These are phyloP conservation scores for Mythimna impura DNA, from an alignment of 2,888 invertebrate species.

Conservation along the genomic window DNA sequence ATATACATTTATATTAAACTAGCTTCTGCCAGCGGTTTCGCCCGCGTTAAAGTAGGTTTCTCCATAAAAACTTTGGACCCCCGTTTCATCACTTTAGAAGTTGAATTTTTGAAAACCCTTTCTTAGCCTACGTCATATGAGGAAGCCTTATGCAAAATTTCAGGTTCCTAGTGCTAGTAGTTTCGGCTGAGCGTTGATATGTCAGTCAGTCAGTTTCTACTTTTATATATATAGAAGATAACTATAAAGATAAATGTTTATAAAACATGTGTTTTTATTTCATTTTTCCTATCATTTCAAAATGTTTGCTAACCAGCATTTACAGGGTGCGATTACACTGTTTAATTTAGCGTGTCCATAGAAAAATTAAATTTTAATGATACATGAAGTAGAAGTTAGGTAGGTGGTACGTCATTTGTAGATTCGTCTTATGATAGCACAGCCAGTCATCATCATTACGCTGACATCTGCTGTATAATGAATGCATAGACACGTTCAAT, in stretches of 20 bases:
- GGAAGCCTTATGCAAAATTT: too few relatives aligned
- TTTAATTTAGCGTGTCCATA: conserved; percentile 32
- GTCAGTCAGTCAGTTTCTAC: too few relatives aligned
- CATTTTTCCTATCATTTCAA: background rate
- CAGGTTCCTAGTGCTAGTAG: too few relatives aligned
- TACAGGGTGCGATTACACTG: conserved; percentile 3
- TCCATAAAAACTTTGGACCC: too few relatives aligned
- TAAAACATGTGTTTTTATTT: background rate
- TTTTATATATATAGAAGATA: too few relatives aligned
- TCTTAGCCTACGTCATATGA: too few relatives aligned
- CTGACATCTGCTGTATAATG: conserved; percentile 27
- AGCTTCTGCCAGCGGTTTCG: too few relatives aligned
- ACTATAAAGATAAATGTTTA: background rate
- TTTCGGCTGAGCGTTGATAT: too few relatives aligned
- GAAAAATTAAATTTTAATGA: conserved; percentile 38
- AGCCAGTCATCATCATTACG: conserved; percentile 40
- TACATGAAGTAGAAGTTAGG: conserved; percentile 22
- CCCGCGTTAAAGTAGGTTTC: too few relatives aligned
- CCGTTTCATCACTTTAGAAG: too few relatives aligned
- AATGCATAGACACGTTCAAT: conserved; percentile 35
- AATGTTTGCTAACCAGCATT: background rate
- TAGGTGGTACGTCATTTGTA: conserved; percentile 24
- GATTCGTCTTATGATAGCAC: conserved; percentile 34
- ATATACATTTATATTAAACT: too few relatives aligned
- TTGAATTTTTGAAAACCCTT: too few relatives aligned